Evolutionary conservation across 2,113 vertebrate species (phyloP).

Genomic region (Lynx canadensis): DNA sequence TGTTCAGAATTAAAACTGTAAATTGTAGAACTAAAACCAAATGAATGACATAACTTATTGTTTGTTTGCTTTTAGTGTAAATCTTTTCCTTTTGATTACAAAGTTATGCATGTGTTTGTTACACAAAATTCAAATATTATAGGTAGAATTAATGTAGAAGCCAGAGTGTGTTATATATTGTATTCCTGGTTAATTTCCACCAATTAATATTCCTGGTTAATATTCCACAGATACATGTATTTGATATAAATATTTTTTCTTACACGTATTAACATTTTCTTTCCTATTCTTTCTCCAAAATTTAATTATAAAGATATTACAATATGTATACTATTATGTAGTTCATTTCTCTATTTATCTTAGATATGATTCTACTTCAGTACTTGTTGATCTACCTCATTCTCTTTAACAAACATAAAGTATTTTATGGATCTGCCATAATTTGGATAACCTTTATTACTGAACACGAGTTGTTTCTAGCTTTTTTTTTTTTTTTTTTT

Average conservation of each 20-base stretch:
- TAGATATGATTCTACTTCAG: not conserved
- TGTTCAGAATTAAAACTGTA: not conserved
- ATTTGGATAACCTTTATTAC: slow-evolving; percentile 36
- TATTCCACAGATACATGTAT: slow-evolving; percentile 3
- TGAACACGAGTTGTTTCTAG: not conserved
- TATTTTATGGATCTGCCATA: not conserved
- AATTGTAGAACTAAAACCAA: slow-evolving; percentile 11
- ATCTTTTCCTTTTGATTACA: not conserved
- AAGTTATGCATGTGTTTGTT: slow-evolving; percentile 3
- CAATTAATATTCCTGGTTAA: not conserved
- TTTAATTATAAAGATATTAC: not conserved
- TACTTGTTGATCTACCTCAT: not conserved
- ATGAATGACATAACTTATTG: not conserved
- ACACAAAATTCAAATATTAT: not conserved
- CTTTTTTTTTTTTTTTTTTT: not conserved
- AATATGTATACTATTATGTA: not conserved
- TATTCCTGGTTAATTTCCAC: not conserved
- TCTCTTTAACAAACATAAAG: not conserved
- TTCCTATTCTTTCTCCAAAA: not conserved
- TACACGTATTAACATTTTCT: not conserved
- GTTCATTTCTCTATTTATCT: not conserved
- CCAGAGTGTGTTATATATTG: not conserved
- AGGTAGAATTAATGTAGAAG: slow-evolving; percentile 18
- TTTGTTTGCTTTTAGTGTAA: not conserved
- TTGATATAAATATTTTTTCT: not conserved